phyloP scores from a whole-genome alignment of 2,797 vertebrate genomes.

The Sebastes oblongus region DNA sequence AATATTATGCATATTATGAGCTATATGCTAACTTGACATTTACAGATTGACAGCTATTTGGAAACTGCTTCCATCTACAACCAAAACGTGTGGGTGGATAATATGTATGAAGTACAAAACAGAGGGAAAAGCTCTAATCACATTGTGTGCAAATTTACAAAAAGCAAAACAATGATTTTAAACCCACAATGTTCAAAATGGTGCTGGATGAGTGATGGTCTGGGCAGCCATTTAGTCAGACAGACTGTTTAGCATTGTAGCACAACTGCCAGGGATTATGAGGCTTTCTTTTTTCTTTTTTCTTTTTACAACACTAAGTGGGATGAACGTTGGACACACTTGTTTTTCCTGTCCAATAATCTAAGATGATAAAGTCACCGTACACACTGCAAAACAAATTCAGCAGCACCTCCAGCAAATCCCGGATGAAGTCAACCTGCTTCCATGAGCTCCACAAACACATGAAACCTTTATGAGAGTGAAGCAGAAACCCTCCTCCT shows the following conservation, averaged over 20 bases:
- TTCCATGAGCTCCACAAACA: slow-evolving; percentile 19
- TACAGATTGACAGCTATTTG: not conserved
- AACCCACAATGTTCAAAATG: not conserved
- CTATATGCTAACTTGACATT: not conserved
- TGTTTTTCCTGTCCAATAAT: slow-evolving; percentile 1
- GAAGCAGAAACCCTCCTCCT: slow-evolving; percentile 35
- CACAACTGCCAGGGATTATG: not conserved
- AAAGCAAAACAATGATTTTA: not conserved
- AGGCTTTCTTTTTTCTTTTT: not conserved
- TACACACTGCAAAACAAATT: slow-evolving; percentile 7
- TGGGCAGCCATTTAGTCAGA: not conserved
- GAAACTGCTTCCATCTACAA: not conserved
- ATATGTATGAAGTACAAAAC: not conserved
- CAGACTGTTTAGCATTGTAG: not conserved
- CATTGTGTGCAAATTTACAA: not conserved
- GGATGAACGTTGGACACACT: slow-evolving; percentile 3
- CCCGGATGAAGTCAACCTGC: slow-evolving; percentile 9
- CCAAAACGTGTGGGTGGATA: not conserved
- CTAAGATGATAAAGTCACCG: slow-evolving; percentile 3
- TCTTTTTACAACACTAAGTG: not conserved
- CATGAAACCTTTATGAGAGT: slow-evolving; percentile 59
- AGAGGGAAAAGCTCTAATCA: not conserved
- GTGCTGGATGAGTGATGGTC: not conserved
- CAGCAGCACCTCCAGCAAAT: slow-evolving; percentile 4
- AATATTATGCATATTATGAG: not conserved